Conservation (phyloP, 2,113 vertebrate genomes). For the Turdus rufiventris region DNA sequence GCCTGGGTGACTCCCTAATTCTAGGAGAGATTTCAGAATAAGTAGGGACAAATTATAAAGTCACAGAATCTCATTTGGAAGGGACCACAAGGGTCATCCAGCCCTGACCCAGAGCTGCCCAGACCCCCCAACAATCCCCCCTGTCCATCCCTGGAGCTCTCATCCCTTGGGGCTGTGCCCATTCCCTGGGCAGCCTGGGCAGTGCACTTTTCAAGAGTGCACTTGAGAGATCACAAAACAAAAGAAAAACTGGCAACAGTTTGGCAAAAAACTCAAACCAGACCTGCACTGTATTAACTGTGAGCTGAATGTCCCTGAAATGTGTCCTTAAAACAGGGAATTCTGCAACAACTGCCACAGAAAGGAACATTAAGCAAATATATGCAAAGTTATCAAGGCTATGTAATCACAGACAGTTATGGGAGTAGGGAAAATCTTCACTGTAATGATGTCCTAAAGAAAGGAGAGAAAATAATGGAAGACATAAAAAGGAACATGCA, state of each 20-base stretch:
- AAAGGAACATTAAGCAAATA: background rate
- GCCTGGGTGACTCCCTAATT: background rate
- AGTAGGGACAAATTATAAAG: background rate
- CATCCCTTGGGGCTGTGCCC: background rate
- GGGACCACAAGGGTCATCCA: fast-evolving
- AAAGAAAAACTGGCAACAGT: background rate
- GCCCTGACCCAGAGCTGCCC: fast-evolving
- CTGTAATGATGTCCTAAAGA: background rate
- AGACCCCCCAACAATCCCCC: background rate
- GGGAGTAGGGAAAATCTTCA: background rate
- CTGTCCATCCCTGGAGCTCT: background rate
- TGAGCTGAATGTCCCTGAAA: background rate
- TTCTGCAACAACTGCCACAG: background rate
- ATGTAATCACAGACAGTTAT: background rate
- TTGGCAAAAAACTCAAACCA: background rate
- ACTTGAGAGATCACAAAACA: background rate
- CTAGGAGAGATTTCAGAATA: background rate
- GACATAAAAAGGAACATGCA: background rate
- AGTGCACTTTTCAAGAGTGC: background rate
- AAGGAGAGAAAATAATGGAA: background rate
- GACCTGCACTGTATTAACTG: background rate
- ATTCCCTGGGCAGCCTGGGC: background rate
- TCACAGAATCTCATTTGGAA: background rate
- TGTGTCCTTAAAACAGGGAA: background rate
- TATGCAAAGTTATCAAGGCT: background rate